Percentiles rank a stretch among this genome's conserved stretches.
Evolutionary conservation across 2,113 vertebrate genomes (phyloP).

Genomic region (Sakesphorus luctuosus): DNA sequence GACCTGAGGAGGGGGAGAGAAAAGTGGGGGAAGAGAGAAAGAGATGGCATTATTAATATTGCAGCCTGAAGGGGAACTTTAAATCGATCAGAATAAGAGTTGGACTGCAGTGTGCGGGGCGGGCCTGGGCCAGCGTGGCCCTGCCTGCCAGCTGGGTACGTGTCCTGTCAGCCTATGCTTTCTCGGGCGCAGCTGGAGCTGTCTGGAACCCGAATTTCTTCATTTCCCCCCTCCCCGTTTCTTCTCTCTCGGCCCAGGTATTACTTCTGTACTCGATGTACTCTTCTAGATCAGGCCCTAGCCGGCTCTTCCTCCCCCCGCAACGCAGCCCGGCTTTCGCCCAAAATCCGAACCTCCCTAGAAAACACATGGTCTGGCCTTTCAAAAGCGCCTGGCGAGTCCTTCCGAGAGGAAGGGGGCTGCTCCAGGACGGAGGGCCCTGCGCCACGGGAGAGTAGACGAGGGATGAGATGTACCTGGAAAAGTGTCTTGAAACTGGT

Average conservation of each 20-base stretch:
- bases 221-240: neutral
- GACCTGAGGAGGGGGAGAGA: conserved; percentile 76
- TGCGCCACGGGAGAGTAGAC: neutral
- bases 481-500: conserved; percentile 99
- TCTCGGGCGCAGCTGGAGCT: neutral
- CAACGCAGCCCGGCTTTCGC: neutral
- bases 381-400: neutral
- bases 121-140: neutral
- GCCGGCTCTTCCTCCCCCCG: neutral
- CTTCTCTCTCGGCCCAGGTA: neutral
- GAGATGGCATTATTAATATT: neutral
- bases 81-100: neutral
- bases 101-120: neutral
- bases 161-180: neutral
- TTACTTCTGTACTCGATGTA: neutral
- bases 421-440: neutral
- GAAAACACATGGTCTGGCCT: neutral
- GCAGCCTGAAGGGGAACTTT: neutral
- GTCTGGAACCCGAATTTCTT: neutral
- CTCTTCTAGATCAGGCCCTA: neutral
- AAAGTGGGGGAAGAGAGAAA: neutral
- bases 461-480: conserved; percentile 85
- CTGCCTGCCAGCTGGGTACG: neutral
- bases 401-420: neutral
- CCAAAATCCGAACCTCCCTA: neutral